These are phyloP conservation scores for Gavialis gangeticus DNA, from an alignment of 2,113 vertebrate species.

Conservation along the genomic window DNA sequence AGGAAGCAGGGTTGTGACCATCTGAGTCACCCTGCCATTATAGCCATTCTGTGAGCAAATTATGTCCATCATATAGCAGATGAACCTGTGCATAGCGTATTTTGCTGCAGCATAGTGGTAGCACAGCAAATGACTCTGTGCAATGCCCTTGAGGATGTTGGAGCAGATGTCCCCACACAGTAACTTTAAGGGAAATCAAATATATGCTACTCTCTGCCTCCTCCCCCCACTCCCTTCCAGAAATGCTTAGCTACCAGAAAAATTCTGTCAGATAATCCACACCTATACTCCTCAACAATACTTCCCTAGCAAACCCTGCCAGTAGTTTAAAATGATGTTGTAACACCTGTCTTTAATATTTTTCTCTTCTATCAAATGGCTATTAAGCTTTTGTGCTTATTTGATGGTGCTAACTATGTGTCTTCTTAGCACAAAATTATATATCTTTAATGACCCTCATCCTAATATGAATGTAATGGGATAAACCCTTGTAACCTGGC, in stretches of 20 bases:
- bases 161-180: too few species aligned
- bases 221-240: not conserved
- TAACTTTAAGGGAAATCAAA: not conserved
- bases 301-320: not conserved
- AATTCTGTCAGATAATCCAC: too few species aligned
- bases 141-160: too few species aligned
- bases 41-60: too few species aligned
- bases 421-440: not conserved
- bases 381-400: not conserved
- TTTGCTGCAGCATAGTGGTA: too few species aligned
- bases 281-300: not conserved
- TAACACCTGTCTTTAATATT: not conserved
- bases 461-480: not conserved
- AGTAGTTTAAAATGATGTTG: not conserved
- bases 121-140: too few species aligned
- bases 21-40: too few species aligned
- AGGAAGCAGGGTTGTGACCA: too few species aligned
- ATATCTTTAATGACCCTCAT: not conserved
- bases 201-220: not conserved
- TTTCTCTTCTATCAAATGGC: fast-evolving
- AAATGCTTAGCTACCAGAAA: not conserved
- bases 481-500: not conserved
- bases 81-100: too few species aligned
- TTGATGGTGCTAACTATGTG: too few species aligned
- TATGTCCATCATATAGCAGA: too few species aligned